These are phyloP conservation scores for Hirundo rustica DNA, from an alignment of 2,797 vertebrate genomes.

Conservation along the genomic window DNA sequence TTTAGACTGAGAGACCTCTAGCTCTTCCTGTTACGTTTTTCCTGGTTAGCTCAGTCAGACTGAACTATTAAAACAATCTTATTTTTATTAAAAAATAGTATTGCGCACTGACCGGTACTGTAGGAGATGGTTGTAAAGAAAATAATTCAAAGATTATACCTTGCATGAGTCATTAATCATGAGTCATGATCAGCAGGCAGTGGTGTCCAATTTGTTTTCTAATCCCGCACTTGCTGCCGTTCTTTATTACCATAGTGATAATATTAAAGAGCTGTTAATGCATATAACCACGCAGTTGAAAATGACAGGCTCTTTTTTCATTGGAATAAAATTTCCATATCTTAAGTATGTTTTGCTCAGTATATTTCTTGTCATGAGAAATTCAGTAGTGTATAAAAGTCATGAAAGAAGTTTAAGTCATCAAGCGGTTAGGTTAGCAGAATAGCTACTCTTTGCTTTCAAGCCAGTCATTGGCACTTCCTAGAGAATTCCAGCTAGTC, in stretches of 20 bases:
- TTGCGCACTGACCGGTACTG: background rate
- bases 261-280: conserved; percentile 43
- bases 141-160: conserved; percentile 26
- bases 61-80: background rate
- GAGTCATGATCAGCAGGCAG: conserved; percentile 58
- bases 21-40: background rate
- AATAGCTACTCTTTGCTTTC: background rate
- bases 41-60: background rate
- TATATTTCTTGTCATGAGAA: background rate
- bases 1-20: background rate
- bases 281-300: background rate
- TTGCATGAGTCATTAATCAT: conserved; percentile 49
- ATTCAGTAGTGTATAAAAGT: background rate
- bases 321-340: conserved; percentile 53
- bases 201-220: conserved; percentile 57
- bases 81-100: background rate
- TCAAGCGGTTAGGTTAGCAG: background rate
- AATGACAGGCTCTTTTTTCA: background rate
- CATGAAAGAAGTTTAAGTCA: background rate
- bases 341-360: conserved; percentile 9
- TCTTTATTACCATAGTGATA: conserved; percentile 61
- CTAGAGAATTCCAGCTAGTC: background rate
- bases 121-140: background rate
- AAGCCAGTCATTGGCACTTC: background rate
- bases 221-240: background rate